These are phyloP conservation scores for Drosophila nikananu DNA, from an alignment of 1,140 invertebrate species.

Conservation along the genomic window DNA sequence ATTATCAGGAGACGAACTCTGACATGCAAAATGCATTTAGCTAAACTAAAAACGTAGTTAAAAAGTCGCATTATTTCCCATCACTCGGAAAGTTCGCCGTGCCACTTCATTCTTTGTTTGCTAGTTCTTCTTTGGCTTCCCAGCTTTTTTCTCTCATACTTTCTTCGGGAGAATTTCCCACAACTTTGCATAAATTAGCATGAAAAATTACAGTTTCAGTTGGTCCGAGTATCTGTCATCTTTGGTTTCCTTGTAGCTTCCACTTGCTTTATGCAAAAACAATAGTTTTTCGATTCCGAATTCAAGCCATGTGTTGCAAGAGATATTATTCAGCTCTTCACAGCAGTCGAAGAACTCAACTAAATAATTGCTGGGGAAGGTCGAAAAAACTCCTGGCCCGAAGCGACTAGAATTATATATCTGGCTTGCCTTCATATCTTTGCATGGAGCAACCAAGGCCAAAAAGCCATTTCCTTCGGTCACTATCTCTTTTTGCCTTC, in stretches of 20 bases:
- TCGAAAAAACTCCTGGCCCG: not conserved
- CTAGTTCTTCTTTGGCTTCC: conserved; percentile 19
- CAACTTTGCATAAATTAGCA: conserved; percentile 78
- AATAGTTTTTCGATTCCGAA: conserved; percentile 34
- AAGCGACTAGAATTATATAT: conserved; percentile 10
- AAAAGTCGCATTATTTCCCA: conserved; percentile 81
- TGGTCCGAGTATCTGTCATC: conserved; percentile 30
- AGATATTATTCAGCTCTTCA: conserved; percentile 7
- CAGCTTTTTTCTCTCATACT: conserved; percentile 54
- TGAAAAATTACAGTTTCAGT: conserved; percentile 64
- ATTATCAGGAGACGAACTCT: conserved; percentile 70
- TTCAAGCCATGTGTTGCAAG: conserved; percentile 14
- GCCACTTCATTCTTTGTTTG: conserved; percentile 23
- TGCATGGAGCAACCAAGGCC: conserved; percentile 1
- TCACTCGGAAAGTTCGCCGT: conserved; percentile 69
- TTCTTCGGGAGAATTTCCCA: conserved; percentile 61
- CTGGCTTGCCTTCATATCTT: conserved; percentile 10
- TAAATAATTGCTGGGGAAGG: conserved; percentile 19
- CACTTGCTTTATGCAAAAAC: conserved; percentile 13
- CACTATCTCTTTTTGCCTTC: conserved; percentile 13
- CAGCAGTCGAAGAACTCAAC: conserved; percentile 9
- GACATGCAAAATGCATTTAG: conserved; percentile 80
- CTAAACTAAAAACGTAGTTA: conserved; percentile 71
- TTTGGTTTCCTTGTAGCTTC: conserved; percentile 15
- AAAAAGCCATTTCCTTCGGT: conserved; percentile 28